Percentiles rank a stretch among this genome's conserved stretches.
Conservation (phyloP, 2,888 invertebrate genomes). For the Stenichneumon culpator region DNA sequence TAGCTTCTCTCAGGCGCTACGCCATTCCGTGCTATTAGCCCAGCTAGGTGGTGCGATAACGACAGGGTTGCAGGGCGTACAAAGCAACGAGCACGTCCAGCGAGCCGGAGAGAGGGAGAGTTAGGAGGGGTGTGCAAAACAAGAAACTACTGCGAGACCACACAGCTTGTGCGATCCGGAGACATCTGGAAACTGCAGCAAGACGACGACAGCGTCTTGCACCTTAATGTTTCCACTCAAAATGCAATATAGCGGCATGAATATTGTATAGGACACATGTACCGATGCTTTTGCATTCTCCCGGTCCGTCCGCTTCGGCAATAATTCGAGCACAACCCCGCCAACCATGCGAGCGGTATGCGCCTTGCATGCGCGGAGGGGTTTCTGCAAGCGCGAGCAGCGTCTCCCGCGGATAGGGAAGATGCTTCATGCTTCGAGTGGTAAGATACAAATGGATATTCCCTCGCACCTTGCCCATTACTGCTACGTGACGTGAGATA, state of each 20-base stretch:
- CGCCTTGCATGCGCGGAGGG: background rate
- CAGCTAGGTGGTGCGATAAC: conserved; percentile 36
- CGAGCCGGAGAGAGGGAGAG: background rate
- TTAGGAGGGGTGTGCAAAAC: conserved; percentile 39
- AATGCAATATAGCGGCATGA: conserved; percentile 83
- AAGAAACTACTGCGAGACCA: conserved; percentile 68
- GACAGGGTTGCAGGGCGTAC: conserved; percentile 17
- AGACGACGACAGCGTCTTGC: conserved; percentile 75
- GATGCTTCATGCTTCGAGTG: background rate
- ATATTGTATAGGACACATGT: conserved; percentile 79
- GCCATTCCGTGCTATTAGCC: conserved; percentile 35
- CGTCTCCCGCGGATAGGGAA: background rate
- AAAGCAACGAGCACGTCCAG: conserved; percentile 53
- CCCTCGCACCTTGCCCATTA: conserved; percentile 11
- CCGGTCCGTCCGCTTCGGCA: conserved; percentile 30
- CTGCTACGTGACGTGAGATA: conserved; percentile 24
- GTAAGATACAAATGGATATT: conserved; percentile 3
- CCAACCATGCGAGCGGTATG: background rate
- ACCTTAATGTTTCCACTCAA: conserved; percentile 82
- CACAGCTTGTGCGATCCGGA: conserved; percentile 38
- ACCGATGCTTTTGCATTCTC: conserved; percentile 40
- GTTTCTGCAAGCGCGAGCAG: background rate
- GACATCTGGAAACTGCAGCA: conserved; percentile 72
- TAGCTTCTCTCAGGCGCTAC: conserved; percentile 20
- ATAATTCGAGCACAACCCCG: conserved; percentile 39